A percentile compares a stretch with the other conserved stretches of the same genome.
phyloP scores from a whole-genome alignment of 2,888 invertebrate species.

The Magallana nippona region DNA sequence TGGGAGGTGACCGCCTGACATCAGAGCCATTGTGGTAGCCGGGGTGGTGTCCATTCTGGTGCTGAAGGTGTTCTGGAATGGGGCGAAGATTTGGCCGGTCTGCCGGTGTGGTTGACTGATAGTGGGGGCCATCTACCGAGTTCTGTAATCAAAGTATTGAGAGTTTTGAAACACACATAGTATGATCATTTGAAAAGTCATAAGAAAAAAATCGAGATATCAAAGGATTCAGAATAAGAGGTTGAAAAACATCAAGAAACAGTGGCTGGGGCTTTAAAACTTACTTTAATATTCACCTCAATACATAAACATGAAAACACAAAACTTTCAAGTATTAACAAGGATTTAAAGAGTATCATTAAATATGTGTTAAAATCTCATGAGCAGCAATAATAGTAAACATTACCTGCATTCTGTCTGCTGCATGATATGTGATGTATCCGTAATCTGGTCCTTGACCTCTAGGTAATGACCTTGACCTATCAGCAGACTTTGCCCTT shows the following conservation, averaged over 20 bases:
- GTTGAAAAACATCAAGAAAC: too few species aligned
- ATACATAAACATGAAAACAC: too few species aligned
- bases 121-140: not conserved
- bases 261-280: too few species aligned
- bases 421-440: slow-evolving; percentile 47
- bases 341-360: too few species aligned
- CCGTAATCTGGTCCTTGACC: slow-evolving; percentile 48
- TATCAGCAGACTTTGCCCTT: slow-evolving; percentile 70
- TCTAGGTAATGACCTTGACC: slow-evolving; percentile 55
- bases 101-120: slow-evolving; percentile 53
- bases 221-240: too few species aligned
- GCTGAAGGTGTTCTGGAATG: slow-evolving; percentile 72
- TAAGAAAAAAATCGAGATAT: too few species aligned
- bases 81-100: slow-evolving; percentile 68
- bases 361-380: too few species aligned
- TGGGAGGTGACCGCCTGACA: slow-evolving; percentile 57
- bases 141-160: not conserved
- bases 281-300: too few species aligned
- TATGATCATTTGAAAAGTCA: too few species aligned
- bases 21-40: slow-evolving; percentile 18
- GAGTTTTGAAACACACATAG: not conserved
- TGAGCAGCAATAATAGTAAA: too few species aligned
- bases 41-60: slow-evolving; percentile 58
- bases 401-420: slow-evolving; percentile 43
- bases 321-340: too few species aligned